A percentile compares a stretch with the other conserved stretches of the same genome.
Evolutionary conservation across 1,140 invertebrate species (phyloP).

Genomic region (Anastatus disparis): DNA sequence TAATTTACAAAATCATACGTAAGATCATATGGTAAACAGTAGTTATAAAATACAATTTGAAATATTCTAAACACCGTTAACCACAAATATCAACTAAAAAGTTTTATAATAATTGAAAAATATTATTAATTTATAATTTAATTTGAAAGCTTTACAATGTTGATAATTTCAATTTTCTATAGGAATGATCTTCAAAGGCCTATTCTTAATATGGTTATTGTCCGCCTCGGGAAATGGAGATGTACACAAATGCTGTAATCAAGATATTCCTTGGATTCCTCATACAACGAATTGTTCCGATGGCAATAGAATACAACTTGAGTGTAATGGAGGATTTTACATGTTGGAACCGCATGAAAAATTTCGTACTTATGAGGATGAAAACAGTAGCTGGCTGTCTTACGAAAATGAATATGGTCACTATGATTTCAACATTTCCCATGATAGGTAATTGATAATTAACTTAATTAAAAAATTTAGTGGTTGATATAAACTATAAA

Average conservation of each 20-base stretch:
- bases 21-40: too few relatives aligned
- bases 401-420: neutral
- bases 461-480: too few relatives aligned
- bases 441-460: slow-evolving; percentile 32
- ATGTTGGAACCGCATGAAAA: slow-evolving; percentile 43
- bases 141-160: too few relatives aligned
- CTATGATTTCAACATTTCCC: neutral
- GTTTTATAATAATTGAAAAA: too few relatives aligned
- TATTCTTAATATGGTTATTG: neutral
- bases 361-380: slow-evolving; percentile 15
- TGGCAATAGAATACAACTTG: slow-evolving; percentile 40
- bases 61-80: too few relatives aligned
- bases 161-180: too few relatives aligned
- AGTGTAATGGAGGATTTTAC: slow-evolving; percentile 42
- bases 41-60: too few relatives aligned
- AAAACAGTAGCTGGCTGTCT: slow-evolving; percentile 23
- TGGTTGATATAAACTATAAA: too few relatives aligned
- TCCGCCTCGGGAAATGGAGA: neutral
- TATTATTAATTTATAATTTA: too few relatives aligned
- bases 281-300: slow-evolving; percentile 46
- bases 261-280: slow-evolving; percentile 36
- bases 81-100: too few relatives aligned
- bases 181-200: neutral
- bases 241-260: slow-evolving; percentile 27
- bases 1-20: too few relatives aligned